Conservation (phyloP, 2,888 invertebrate species). For the Orchesellides sinensis region DNA sequence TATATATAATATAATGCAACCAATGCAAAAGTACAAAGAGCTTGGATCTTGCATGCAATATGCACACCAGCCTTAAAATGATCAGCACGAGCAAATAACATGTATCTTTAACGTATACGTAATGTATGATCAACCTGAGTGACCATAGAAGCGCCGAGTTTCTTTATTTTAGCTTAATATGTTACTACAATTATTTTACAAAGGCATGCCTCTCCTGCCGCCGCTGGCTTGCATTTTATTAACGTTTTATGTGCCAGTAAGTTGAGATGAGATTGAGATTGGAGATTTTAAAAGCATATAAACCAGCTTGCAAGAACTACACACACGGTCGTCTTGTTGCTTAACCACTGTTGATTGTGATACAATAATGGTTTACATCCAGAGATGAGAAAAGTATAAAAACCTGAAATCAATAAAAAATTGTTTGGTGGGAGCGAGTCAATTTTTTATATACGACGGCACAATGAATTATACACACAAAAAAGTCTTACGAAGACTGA, state of each 20-base stretch:
- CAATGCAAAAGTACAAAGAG: slow-evolving; percentile 25
- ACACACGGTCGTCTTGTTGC: no score
- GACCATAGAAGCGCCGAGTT: slow-evolving; percentile 46
- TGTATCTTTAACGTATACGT: background rate
- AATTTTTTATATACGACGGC: no score
- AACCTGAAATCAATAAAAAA: no score
- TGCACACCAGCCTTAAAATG: slow-evolving; percentile 17
- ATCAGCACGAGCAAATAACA: slow-evolving; percentile 39
- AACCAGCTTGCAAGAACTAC: no score
- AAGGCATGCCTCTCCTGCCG: slow-evolving; percentile 51
- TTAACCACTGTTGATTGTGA: no score
- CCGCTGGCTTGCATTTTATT: slow-evolving; percentile 63
- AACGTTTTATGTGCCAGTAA: slow-evolving; percentile 60
- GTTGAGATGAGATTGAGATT: background rate
- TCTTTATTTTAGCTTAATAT: slow-evolving; percentile 47
- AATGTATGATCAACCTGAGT: slow-evolving; percentile 39
- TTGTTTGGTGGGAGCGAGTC: no score
- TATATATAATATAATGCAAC: slow-evolving; percentile 9
- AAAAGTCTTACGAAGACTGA: no score
- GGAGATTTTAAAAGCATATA: no score
- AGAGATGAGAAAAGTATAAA: no score
- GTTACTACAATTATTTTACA: slow-evolving; percentile 58
- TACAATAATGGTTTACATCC: no score
- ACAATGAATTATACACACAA: no score
- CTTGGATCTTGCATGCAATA: no score